These are phyloP conservation scores for Sitobion miscanthi DNA, from an alignment of 1,140 invertebrate species.

Conservation along the genomic window DNA sequence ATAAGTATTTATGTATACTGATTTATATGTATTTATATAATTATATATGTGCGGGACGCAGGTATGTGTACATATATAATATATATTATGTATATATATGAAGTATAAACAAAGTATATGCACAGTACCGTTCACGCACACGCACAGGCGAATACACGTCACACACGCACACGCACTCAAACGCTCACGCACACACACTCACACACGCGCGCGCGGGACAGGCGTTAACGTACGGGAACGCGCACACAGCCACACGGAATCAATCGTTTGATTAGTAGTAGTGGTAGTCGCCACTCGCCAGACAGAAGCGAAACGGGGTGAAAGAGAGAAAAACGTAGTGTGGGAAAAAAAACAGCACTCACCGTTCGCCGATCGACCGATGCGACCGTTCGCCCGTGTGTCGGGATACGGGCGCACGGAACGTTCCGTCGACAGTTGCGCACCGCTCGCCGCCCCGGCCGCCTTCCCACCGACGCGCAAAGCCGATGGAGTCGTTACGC, in stretches of 20 bases:
- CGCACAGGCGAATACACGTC: not conserved
- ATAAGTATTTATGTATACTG: not conserved
- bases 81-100: not conserved
- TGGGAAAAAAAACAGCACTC: not conserved
- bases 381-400: not conserved
- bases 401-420: not conserved
- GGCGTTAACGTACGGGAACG: not conserved
- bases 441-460: too few relatives aligned
- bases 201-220: not conserved
- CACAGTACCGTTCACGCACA: not conserved
- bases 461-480: not conserved
- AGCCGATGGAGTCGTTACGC: not conserved
- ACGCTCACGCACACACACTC: not conserved
- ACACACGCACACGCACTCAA: not conserved
- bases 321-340: not conserved
- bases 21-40: not conserved
- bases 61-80: not conserved
- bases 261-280: constrained; percentile 47
- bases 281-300: not conserved
- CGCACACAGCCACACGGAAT: constrained; percentile 5
- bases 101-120: not conserved
- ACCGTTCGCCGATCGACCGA: not conserved
- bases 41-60: not conserved
- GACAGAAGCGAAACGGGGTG: not conserved
- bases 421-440: constrained; percentile 27